Base-by-base conservation (phyloP, 2,888 invertebrate species). In the Rotaria magnacalcarata region DNA sequence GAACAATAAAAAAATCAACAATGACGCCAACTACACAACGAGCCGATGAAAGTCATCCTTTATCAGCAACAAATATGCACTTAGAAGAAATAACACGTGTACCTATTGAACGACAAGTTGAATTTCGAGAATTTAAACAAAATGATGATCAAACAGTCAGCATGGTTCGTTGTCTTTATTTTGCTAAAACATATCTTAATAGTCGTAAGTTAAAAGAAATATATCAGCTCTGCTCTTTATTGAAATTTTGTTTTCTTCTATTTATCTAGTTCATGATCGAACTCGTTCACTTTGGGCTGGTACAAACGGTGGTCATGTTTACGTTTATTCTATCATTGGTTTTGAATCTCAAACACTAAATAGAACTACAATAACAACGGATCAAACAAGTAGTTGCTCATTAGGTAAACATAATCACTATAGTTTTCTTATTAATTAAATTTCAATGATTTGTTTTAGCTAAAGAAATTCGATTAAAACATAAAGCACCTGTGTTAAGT, bases 381-480 rank as follows among this genome's bases (percentile, higher is more conserved):
- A 67, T n/a, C 85, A 54, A 56, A 58, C 75, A 34, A 52, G 24
- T n/a, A 60, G 14, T 24, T 56, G 60, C 84, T 54, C 50, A n/a
- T 27, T 54, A n/a, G 85, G 80, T 80, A 80, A 47, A 14, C 19
- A 19, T 16, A 11, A 16, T 52, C 3, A 24, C 24, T 56, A 24
- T 56, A 2, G 7, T 24, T 56, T 2, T 3, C 0, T 56, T 8
- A 21, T 24, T n/a, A 11, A 2, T 27, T 60, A 21, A 41, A 16
- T 4, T 47, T 41, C 0, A 34, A 34, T 24, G 50, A 50, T 41
- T 34, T 80, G 21, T 84, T 50, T 87, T 90, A 88, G 91, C 90
- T 52, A 97, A 97, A 92, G 98, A 99, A 92, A 97, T 99, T 89
- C 97, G 97, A 90, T 92, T 99, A 88, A 96, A 96, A 90, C 99